Evolutionary conservation across 1,140 invertebrate species (phyloP).

Genomic region (Ostrea denselamellosa): DNA sequence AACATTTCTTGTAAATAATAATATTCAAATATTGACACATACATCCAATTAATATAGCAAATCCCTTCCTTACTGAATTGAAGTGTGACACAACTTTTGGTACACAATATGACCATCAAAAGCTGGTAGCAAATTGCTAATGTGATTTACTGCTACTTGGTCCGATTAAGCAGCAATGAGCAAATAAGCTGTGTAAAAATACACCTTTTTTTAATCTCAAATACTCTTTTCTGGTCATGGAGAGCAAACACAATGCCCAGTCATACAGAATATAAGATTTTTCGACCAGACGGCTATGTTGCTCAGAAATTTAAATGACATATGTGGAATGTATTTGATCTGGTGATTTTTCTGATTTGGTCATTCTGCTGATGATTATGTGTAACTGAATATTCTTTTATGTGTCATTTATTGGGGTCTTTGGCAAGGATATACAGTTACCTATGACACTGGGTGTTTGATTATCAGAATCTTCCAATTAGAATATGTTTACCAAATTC

Average conservation of each 20-base stretch:
- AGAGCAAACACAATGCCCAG: constrained; percentile 18
- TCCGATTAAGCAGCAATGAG: background rate
- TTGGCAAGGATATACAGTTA: constrained; percentile 1
- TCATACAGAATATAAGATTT: background rate
- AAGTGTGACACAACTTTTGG: constrained; percentile 31
- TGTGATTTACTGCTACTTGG: constrained; percentile 29
- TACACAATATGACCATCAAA: background rate
- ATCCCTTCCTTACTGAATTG: constrained; percentile 9
- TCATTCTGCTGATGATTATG: background rate
- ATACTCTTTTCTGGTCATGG: background rate
- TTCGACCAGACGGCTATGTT: background rate
- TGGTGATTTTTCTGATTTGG: constrained; percentile 1
- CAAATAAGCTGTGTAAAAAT: constrained; percentile 5
- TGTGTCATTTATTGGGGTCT: background rate
- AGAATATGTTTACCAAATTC: background rate
- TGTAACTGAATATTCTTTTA: constrained; percentile 33
- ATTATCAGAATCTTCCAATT: constrained; percentile 24
- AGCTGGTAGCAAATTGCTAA: constrained; percentile 7
- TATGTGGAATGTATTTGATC: constrained; percentile 36
- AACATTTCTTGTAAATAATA: background rate
- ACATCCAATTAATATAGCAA: constrained; percentile 27
- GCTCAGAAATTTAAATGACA: constrained; percentile 13
- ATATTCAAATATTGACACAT: constrained; percentile 22
- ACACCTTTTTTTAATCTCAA: constrained; percentile 2
- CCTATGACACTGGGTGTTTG: constrained; percentile 6